phyloP scores from a whole-genome alignment of 2,113 vertebrate genomes.

The Capricornis sumatraensis region DNA sequence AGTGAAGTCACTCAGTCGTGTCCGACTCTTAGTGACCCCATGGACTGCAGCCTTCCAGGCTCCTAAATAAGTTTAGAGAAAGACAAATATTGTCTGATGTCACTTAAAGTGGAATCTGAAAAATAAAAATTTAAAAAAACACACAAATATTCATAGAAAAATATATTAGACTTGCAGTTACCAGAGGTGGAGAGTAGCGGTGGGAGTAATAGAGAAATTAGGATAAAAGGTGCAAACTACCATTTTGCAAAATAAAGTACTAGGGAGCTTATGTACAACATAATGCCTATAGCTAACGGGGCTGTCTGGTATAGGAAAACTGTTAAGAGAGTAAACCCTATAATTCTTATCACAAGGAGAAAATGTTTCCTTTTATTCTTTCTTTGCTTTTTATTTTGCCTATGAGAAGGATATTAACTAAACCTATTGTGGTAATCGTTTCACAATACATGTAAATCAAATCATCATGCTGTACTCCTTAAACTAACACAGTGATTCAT shows the following conservation, averaged over 20 bases:
- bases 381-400: neutral
- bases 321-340: neutral
- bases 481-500: neutral
- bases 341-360: neutral
- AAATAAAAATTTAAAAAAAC: neutral
- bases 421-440: neutral
- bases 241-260: neutral
- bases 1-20: no score
- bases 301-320: neutral
- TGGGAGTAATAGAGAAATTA: neutral
- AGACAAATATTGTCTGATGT: neutral
- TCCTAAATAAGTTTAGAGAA: neutral
- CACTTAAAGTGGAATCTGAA: neutral
- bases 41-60: no score
- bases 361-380: neutral
- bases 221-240: neutral
- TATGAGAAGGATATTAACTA: neutral
- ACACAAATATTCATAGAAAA: neutral
- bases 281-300: rapidly evolving
- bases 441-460: neutral
- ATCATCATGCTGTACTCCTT: neutral
- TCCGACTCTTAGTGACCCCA: no score
- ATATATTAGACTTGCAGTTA: neutral
- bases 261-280: neutral
- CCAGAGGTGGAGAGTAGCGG: neutral